Percentiles rank a stretch among this genome's conserved stretches.
These are phyloP conservation scores for Drosophila pallidifrons DNA, from an alignment of 1,140 invertebrate genomes.

Conservation along the genomic window DNA sequence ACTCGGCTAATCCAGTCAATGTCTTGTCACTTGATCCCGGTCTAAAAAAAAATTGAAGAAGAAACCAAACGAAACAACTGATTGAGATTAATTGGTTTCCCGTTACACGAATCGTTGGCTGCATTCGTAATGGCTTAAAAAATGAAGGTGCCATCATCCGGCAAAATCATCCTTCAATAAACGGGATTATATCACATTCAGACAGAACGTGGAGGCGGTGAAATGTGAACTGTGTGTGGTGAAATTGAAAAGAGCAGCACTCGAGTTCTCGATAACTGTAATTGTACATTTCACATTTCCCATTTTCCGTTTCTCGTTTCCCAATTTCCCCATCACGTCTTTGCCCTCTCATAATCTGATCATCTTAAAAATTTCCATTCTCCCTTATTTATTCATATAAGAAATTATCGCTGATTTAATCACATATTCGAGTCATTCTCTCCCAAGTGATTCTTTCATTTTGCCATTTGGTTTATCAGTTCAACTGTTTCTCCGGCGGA, in stretches of 20 bases:
- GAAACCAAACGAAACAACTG: conserved; percentile 34
- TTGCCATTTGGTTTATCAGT: conserved; percentile 66
- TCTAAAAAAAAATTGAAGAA: conserved; percentile 25
- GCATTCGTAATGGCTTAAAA: conserved; percentile 44
- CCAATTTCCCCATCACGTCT: conserved; percentile 3
- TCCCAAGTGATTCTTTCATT: conserved; percentile 3
- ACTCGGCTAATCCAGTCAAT: conserved; percentile 72
- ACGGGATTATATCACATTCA: conserved; percentile 62
- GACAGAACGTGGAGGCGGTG: neutral
- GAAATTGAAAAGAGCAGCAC: conserved; percentile 17
- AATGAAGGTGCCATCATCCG: conserved; percentile 32
- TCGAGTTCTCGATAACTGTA: conserved; percentile 17
- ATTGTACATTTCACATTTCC: conserved; percentile 17
- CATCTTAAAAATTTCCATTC: conserved; percentile 30
- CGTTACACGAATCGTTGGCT: conserved; percentile 57
- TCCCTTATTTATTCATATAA: conserved; percentile 65
- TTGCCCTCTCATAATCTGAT: conserved; percentile 46
- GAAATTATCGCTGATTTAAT: conserved; percentile 76
- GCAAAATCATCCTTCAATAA: conserved; percentile 38
- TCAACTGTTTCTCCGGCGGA: conserved; percentile 22
- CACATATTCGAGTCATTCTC: conserved; percentile 40
- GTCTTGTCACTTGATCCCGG: conserved; percentile 78
- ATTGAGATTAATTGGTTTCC: conserved; percentile 82
- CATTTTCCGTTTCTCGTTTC: conserved; percentile 41
- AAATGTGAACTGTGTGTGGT: conserved; percentile 13